phyloP scores from a whole-genome alignment of 2,888 invertebrate species.

The Aspidiotus destructor region DNA sequence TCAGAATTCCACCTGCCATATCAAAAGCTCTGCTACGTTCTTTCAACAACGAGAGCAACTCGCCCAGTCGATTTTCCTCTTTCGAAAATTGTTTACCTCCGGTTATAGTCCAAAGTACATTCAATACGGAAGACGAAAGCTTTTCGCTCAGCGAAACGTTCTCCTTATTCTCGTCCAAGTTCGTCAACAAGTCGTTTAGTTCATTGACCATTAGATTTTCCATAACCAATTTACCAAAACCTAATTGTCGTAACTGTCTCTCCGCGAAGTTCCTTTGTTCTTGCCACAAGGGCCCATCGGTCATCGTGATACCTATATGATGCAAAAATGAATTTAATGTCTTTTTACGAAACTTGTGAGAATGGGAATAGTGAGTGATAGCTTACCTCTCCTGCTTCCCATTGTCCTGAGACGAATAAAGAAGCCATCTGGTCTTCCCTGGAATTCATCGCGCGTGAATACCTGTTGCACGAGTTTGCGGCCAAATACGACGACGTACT shows the following conservation, averaged over 20 bases:
- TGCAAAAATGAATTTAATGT: background rate
- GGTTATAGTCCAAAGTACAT: slow-evolving; percentile 55
- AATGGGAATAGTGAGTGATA: background rate
- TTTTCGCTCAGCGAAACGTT: slow-evolving; percentile 19
- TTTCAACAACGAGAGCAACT: slow-evolving; percentile 46
- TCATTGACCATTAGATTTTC: slow-evolving; percentile 50
- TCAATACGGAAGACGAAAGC: slow-evolving; percentile 45
- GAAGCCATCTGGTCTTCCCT: slow-evolving; percentile 55
- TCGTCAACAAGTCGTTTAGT: slow-evolving; percentile 39
- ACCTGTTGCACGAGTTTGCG: slow-evolving; percentile 48
- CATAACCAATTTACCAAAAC: slow-evolving; percentile 50
- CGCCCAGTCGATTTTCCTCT: slow-evolving; percentile 43
- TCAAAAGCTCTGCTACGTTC: slow-evolving; percentile 50
- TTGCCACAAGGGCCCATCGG: slow-evolving; percentile 51
- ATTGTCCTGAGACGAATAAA: slow-evolving; percentile 54
- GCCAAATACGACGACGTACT: slow-evolving; percentile 49
- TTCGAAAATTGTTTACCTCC: slow-evolving; percentile 46
- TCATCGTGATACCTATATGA: slow-evolving; percentile 50
- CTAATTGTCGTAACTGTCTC: slow-evolving; percentile 48
- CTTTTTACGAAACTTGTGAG: background rate
- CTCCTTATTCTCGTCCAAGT: slow-evolving; percentile 5
- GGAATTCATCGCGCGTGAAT: slow-evolving; percentile 51
- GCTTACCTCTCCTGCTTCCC: slow-evolving; percentile 50
- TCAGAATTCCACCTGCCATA: slow-evolving; percentile 50
- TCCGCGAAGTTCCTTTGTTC: slow-evolving; percentile 50